Conservation (phyloP, 2,113 vertebrate species). For the Zeus faber region DNA sequence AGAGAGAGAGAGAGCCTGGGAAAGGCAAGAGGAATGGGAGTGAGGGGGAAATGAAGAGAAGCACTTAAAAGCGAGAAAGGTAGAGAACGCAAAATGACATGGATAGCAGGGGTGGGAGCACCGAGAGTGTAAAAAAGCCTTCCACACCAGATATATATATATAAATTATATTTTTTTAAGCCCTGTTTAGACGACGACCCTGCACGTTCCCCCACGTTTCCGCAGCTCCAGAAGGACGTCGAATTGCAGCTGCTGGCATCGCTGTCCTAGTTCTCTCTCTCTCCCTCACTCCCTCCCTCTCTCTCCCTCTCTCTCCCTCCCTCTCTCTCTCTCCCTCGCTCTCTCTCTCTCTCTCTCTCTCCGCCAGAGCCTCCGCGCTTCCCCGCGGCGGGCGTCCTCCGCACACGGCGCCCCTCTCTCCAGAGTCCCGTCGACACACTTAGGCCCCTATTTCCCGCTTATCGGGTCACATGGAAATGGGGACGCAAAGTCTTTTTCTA, state of each 20-base stretch:
- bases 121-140: not conserved
- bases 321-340: too few species aligned
- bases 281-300: too few species aligned
- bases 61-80: not conserved
- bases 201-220: too few species aligned
- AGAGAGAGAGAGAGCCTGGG: slow-evolving; percentile 17
- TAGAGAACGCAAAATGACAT: not conserved
- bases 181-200: not conserved
- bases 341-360: slow-evolving; percentile 50
- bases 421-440: slow-evolving; percentile 69
- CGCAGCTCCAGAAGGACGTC: not conserved
- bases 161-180: too few species aligned
- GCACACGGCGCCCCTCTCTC: slow-evolving; percentile 44
- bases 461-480: slow-evolving; percentile 43
- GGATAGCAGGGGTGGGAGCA: not conserved
- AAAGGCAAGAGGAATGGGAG: not conserved
- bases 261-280: too few species aligned
- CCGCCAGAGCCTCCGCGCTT: slow-evolving; percentile 40
- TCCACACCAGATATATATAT: too few species aligned
- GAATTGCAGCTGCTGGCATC: slow-evolving; percentile 31
- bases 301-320: too few species aligned
- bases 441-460: slow-evolving; percentile 47
- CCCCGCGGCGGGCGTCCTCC: slow-evolving; percentile 40
- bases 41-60: slow-evolving; percentile 12
- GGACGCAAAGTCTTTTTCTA: slow-evolving; percentile 7